Evolutionary conservation across 2,888 invertebrate species (phyloP).

Genomic region (Aelia acuminata): DNA sequence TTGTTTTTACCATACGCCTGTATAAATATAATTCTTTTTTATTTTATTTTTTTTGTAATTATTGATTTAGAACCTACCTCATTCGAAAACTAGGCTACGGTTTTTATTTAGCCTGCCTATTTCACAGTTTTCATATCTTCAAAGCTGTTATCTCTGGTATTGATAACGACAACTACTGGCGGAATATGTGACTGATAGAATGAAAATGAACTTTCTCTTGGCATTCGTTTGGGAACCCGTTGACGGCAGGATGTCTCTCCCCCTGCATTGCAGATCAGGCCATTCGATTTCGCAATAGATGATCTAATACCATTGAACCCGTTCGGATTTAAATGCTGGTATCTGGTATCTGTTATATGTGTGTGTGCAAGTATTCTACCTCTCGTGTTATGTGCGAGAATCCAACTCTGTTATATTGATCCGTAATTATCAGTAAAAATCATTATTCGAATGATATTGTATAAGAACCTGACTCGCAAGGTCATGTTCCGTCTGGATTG

Average conservation of each 20-base stretch:
- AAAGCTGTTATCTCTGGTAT: neutral
- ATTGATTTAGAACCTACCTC: neutral
- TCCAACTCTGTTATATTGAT: neutral
- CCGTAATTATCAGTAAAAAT: neutral
- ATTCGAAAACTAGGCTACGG: neutral
- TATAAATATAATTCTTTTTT: no score
- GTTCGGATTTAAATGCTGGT: neutral
- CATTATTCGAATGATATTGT: neutral
- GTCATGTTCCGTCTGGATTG: no score
- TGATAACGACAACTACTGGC: neutral
- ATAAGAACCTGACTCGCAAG: neutral
- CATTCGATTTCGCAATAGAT: neutral
- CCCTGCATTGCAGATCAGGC: neutral
- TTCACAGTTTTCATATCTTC: constrained; percentile 6
- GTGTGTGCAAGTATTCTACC: neutral
- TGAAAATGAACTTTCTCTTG: neutral
- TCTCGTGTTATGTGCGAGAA: neutral
- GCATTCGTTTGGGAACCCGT: neutral
- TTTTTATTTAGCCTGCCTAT: neutral
- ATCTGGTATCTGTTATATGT: neutral
- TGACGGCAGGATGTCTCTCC: neutral
- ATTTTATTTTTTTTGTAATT: no score
- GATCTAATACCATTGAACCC: neutral
- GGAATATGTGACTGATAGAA: neutral
- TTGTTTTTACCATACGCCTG: no score